Evolutionary conservation across 1,140 invertebrate genomes (phyloP), one percentile per base, ranked within the genome.

Genomic region (Trichonephila clavata): DNA sequence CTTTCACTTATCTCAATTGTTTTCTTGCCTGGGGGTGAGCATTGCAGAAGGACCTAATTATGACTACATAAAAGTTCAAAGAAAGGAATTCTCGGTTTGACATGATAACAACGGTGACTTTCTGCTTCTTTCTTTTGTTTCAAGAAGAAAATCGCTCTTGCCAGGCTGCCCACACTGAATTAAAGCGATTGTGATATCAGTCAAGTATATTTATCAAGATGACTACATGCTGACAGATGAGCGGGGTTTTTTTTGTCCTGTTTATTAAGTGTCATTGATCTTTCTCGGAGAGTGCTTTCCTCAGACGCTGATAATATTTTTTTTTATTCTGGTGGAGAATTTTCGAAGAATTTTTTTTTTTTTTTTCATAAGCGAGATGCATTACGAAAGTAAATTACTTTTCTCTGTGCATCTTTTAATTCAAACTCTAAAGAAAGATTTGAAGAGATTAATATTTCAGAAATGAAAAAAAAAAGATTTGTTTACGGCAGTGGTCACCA

Each of bases 1-100:
- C 84, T 86, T 86, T 86, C 84, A 86, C 59, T 86, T 63, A 86
- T 86, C 59, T 7, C 59, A 86, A 86, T 86, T 86, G 84, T 60
- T 61, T 86, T 32, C 57, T 21, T 20, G 59, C 84, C 59, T 86
- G 59, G 27, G 84, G 84, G 24, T 39, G 43, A 86, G 18, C 20
- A 27, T 59, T 60, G 18, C 84, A 86, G 20, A 21, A 24, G 39
- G 13, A 59, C 81, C 81, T 57, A 84, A 84, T 84, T 50, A 59
- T 60, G 59, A 27, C 59, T 61, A 32, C 10, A 20, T 86, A 43
- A 63, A 77, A 32, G 1, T 18, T 18, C 32, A 39, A 77, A 32
- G 27, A 77, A 77, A 32, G 27, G 27, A 77, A 77, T 77, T 77
- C 71, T 27, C 32, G 71, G 27, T 77, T 77, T 77, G 71, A 20